Evolutionary conservation across 1,140 invertebrate species (phyloP), one percentile per base, ranked within the genome.

Genomic region (Eulimnadia texana): DNA sequence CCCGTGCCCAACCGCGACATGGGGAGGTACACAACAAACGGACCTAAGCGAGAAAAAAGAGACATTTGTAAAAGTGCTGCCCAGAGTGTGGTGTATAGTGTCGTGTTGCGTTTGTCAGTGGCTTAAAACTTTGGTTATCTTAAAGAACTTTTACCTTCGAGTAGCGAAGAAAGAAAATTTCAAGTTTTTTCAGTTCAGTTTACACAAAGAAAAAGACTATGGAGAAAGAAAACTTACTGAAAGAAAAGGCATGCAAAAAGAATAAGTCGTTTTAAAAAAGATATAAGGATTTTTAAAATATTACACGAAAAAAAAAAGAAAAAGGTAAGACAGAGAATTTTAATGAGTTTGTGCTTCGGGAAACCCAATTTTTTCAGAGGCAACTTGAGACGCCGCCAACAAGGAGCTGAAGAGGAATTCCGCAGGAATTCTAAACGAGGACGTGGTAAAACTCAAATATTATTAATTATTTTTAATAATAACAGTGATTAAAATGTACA

Each of bases 11-110:
- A 29, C 23, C 47, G 29, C 25, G 55, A 57, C 55, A 57, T 57
- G 55, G 55, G 55, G 55, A 57, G 55, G 55, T 57, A 57, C 55
- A 57, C 55, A 16, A 29, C 55, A 57, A 57, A 33, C 11, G 27
- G 29, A 57, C 55, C 55, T 23, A 57, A 33, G 29, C 20, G 33
- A 3, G 33, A 42, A 16, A 42, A 16, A 16, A 42, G 6, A 42
- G 33, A 9, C 6, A 6, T 42, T 42, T n/a, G n/a, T n/a, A n/a
- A n/a, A n/a, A n/a, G n/a, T n/a, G n/a, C n/a, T n/a, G n/a, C n/a
- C n/a, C n/a, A n/a, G n/a, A n/a, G n/a, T n/a, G n/a, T n/a, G 3
- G 23, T 54, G 23, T 27, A 54, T 54, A 25, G 23, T 54, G 24
- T 27, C 24, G 33, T 57, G 55, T 19, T 23, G 55, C 22, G 20